Evolutionary conservation across 1,140 invertebrate species (phyloP).

Genomic region (Drosophila watanabei): DNA sequence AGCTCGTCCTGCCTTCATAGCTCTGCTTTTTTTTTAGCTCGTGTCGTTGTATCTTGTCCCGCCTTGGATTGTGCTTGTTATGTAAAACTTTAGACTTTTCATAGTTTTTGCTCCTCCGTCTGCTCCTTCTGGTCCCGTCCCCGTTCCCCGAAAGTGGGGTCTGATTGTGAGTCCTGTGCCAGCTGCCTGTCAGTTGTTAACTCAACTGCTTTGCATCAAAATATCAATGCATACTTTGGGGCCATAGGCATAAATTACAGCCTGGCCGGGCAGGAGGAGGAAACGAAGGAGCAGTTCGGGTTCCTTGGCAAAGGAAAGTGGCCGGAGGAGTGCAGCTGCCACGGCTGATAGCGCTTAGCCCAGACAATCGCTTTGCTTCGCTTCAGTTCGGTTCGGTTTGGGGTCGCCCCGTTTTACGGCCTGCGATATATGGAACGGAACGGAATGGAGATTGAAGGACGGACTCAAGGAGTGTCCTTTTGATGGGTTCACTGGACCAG

Average conservation of each 20-base stretch:
- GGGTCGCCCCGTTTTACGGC: conserved; percentile 9
- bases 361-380: conserved; percentile 15
- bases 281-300: not conserved
- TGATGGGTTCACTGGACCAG: conserved; percentile 6
- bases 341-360: conserved; percentile 12
- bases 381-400: too few relatives aligned
- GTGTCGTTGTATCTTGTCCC: conserved; percentile 39
- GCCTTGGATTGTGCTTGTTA: conserved; percentile 64
- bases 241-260: conserved; percentile 73
- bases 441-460: conserved; percentile 30
- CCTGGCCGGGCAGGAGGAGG: not conserved
- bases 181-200: conserved; percentile 66
- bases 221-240: conserved; percentile 73
- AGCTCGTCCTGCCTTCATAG: conserved; percentile 7
- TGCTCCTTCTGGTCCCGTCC: not conserved
- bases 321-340: conserved; percentile 2
- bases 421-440: conserved; percentile 29
- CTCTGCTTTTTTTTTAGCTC: conserved; percentile 4
- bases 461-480: not conserved
- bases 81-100: conserved; percentile 63
- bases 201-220: conserved; percentile 78
- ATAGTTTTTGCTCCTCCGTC: conserved; percentile 18
- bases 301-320: conserved; percentile 2
- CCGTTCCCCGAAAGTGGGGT: conserved; percentile 1
- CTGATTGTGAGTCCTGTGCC: conserved; percentile 15